phyloP scores from a whole-genome alignment of 2,797 vertebrate genomes.

The Halcyon badia region DNA sequence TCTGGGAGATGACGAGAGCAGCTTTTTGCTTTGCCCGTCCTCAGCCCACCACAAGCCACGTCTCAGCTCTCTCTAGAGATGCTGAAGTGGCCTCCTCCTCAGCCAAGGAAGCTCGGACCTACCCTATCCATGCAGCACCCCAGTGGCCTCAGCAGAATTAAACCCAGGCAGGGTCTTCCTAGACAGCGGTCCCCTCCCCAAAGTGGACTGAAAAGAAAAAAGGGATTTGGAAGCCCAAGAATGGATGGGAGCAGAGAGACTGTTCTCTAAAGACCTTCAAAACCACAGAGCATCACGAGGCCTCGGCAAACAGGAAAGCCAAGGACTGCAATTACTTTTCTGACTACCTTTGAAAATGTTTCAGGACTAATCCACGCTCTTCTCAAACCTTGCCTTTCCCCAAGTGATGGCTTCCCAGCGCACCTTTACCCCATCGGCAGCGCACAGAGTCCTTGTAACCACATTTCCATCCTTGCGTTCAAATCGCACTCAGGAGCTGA shows the following conservation, averaged over 20 bases:
- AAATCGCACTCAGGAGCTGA: not conserved
- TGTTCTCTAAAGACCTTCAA: not conserved
- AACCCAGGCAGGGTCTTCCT: not conserved
- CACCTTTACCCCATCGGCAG: not conserved
- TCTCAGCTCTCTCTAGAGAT: not conserved
- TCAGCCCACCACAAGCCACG: not conserved
- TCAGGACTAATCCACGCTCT: not conserved
- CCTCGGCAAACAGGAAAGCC: not conserved
- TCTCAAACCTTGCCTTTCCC: not conserved
- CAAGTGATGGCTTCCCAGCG: not conserved
- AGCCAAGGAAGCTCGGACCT: accelerated
- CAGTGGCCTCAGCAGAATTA: not conserved
- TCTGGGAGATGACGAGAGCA: not conserved
- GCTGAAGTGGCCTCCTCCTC: not conserved
- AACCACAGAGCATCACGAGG: not conserved
- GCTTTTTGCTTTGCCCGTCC: not conserved
- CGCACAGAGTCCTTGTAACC: not conserved
- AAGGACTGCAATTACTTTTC: not conserved
- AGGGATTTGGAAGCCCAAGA: not conserved
- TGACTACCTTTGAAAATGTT: not conserved
- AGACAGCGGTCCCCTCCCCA: not conserved
- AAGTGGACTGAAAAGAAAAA: not conserved
- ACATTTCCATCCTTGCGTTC: not conserved
- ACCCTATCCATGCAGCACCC: not conserved
- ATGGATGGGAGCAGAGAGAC: not conserved